A percentile compares a stretch with the other conserved stretches of the same genome.
Conservation (phyloP, 2,113 vertebrate species). For the Hippocampus barbouri region DNA sequence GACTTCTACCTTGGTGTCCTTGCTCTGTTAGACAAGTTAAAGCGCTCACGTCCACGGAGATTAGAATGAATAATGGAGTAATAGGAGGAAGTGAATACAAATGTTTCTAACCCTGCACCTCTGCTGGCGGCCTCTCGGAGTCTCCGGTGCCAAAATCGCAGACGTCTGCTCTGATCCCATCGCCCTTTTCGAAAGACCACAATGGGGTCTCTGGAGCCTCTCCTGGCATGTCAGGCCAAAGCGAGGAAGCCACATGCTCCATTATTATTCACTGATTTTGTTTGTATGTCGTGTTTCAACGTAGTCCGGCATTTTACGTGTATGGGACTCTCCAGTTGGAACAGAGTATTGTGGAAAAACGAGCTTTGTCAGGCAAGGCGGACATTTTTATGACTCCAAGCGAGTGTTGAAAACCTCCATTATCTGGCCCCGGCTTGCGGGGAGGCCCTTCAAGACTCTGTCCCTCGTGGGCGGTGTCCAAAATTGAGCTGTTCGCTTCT, state of each 20-base stretch:
- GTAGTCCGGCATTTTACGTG: not conserved
- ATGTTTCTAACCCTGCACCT: constrained; percentile 68
- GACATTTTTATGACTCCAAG: constrained; percentile 67
- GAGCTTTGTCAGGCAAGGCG: constrained; percentile 60
- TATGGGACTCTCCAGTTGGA: constrained; percentile 41
- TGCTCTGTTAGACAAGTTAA: constrained; percentile 69
- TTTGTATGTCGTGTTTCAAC: constrained; percentile 65
- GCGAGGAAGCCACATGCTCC: constrained; percentile 62
- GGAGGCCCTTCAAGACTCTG: constrained; percentile 38
- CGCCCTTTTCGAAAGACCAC: constrained; percentile 56
- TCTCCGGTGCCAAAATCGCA: constrained; percentile 42
- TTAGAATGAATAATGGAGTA: constrained; percentile 69
- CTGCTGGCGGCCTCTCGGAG: constrained; percentile 53
- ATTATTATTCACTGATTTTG: constrained; percentile 73
- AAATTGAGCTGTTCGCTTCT: constrained; percentile 15
- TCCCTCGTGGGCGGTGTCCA: constrained; percentile 41
- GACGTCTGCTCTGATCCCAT: constrained; percentile 53
- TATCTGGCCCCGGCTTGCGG: constrained; percentile 50
- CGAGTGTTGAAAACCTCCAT: constrained; percentile 65
- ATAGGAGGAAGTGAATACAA: constrained; percentile 70
- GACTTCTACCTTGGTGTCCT: constrained; percentile 46
- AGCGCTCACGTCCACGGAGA: constrained; percentile 56
- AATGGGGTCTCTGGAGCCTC: constrained; percentile 61
- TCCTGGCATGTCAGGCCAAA: constrained; percentile 45
- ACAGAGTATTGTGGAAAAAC: constrained; percentile 50